phyloP scores from a whole-genome alignment of 2,113 vertebrate species.

The Neogobius melanostomus region DNA sequence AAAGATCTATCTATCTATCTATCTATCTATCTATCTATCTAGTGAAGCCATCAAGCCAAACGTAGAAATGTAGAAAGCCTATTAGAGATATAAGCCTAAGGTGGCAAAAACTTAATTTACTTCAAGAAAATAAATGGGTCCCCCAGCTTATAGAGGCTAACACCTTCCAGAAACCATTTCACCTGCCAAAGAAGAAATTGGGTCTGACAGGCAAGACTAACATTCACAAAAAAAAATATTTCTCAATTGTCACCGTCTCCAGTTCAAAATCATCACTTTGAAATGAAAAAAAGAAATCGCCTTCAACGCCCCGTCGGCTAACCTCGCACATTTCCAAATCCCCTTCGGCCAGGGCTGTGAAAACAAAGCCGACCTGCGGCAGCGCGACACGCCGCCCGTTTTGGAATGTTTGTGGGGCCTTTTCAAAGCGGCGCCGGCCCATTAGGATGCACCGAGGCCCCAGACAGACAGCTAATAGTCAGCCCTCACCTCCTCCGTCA shows the following conservation, averaged over 20 bases:
- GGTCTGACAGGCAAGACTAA: neutral
- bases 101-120: too few relatives aligned
- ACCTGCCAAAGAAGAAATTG: neutral
- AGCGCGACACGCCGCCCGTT: neutral
- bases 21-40: too few relatives aligned
- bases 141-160: neutral
- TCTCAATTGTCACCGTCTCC: neutral
- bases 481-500: neutral
- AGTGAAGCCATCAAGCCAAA: too few relatives aligned
- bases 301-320: neutral
- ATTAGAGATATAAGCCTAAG: too few relatives aligned
- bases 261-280: neutral
- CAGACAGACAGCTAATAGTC: constrained; percentile 2
- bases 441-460: neutral
- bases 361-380: neutral
- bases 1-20: too few relatives aligned
- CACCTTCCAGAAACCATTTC: neutral
- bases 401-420: constrained; percentile 7
- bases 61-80: too few relatives aligned
- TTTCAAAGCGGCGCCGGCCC: neutral
- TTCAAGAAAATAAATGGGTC: neutral
- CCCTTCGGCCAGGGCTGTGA: neutral
- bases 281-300: neutral
- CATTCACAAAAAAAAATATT: neutral
- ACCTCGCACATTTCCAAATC: neutral